Evolutionary conservation across 2,888 invertebrate species (phyloP).

Genomic region (Cybosia mesomella): DNA sequence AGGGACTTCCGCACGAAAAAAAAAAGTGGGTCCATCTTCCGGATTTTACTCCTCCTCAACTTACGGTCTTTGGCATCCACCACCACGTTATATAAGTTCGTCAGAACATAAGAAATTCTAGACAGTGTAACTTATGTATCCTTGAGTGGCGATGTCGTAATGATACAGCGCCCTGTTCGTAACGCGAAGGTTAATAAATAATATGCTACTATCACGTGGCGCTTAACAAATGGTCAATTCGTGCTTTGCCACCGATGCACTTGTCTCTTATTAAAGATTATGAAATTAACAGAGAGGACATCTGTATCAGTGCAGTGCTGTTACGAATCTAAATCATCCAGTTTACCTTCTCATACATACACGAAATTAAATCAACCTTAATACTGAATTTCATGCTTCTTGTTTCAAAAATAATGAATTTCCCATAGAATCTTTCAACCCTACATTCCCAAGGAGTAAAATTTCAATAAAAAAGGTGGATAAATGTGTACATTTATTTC

Average conservation of each 20-base stretch:
- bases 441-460: no score
- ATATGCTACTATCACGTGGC: slow-evolving; percentile 76
- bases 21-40: no score
- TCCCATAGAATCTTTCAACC: no score
- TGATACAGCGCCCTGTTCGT: slow-evolving; percentile 41
- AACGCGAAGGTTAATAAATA: slow-evolving; percentile 71
- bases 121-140: slow-evolving; percentile 29
- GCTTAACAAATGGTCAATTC: slow-evolving; percentile 77
- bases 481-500: no score
- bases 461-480: no score
- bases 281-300: slow-evolving; percentile 29
- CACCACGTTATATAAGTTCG: not conserved
- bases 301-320: not conserved
- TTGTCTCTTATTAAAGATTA: slow-evolving; percentile 47
- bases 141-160: slow-evolving; percentile 39
- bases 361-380: no score
- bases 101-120: slow-evolving; percentile 14
- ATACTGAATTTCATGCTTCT: no score
- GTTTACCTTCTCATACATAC: no score
- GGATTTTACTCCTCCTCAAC: no score
- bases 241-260: slow-evolving; percentile 76
- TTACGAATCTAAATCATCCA: no score
- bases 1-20: no score
- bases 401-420: no score
- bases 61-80: not conserved